Evolutionary conservation across 2,113 vertebrate species (phyloP), one percentile per base, ranked within the genome.

Genomic region (Numida meleagris): DNA sequence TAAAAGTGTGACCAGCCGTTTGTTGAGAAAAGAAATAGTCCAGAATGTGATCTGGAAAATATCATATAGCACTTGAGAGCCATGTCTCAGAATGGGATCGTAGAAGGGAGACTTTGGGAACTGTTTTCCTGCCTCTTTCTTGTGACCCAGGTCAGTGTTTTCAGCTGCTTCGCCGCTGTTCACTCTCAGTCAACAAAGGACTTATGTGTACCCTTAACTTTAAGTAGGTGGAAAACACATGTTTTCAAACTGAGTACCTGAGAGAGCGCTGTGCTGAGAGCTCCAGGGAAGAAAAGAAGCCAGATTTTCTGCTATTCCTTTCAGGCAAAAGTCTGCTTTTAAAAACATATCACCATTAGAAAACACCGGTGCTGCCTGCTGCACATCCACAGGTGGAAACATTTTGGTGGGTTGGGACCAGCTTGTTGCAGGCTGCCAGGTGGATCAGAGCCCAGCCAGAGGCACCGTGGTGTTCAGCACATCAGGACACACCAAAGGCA

Each of bases 191-290:
- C 93, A 95, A 96, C 91, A 94, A 76, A 73, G 45, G 78, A 93
- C 66, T 94, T 95, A 92, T 42, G 81, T 87, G 87, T 91, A 89
- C 78, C 12, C 86, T 95, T 82, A 76, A 93, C 27, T 76, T 91
- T 46, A 91, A 96, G 89, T 62, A 87, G 38, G 46, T 53, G 51
- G 27, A 53, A 53, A 53, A 33, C 4, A 4, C 70, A 2, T 27
- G 72, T 63, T 90, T 50, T 42, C 65, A 88, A 90, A 53, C 6
- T 46, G 88, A 93, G 77, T 45, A 65, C 51, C 31, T 20, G 4
- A 68, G 73, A 45, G 21, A 92, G 23, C 27, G 21, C 34, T 82
- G 36, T 48, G 40, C 51, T 36, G 78, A 48, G 45, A 65, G 25
- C 27, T 55, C 18, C 4, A 77, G 34, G 6, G 7, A 85, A 76